phyloP scores from a whole-genome alignment of 2,888 invertebrate genomes.

The Osmoderma eremita region DNA sequence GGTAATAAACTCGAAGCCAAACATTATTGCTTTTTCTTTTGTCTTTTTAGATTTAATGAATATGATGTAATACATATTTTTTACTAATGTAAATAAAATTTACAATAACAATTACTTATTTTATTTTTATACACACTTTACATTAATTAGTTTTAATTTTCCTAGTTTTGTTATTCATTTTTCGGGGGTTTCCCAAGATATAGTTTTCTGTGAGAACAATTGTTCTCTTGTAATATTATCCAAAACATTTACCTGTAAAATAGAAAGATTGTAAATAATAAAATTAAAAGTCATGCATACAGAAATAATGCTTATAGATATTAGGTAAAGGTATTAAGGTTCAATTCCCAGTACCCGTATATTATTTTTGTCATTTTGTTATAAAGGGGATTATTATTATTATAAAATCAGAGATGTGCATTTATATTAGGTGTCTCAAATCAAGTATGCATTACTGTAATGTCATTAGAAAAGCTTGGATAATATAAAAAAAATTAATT shows the following conservation, averaged over 20 bases:
- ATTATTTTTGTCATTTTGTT: too few relatives aligned
- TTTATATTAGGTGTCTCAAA: too few relatives aligned
- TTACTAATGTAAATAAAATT: constrained; percentile 32
- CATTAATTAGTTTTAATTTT: constrained; percentile 69
- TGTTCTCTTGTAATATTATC: constrained; percentile 69
- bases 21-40: too few relatives aligned
- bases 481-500: too few relatives aligned
- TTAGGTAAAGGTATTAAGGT: too few relatives aligned
- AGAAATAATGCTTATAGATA: too few relatives aligned
- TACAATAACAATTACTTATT: constrained; percentile 5
- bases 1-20: too few relatives aligned
- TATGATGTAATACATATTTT: background rate
- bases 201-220: constrained; percentile 64
- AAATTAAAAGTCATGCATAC: background rate
- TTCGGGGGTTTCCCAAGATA: constrained; percentile 50
- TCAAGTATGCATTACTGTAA: constrained; percentile 30
- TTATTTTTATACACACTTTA: constrained; percentile 43
- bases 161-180: constrained; percentile 63
- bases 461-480: constrained; percentile 13
- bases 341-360: too few relatives aligned
- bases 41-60: too few relatives aligned
- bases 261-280: background rate
- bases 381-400: too few relatives aligned
- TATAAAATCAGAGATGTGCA: too few relatives aligned
- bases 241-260: constrained; percentile 66